Evolutionary conservation across 2,797 vertebrate genomes (phyloP), one percentile per base, ranked within the genome.

Genomic region (Ciconia nigra): DNA sequence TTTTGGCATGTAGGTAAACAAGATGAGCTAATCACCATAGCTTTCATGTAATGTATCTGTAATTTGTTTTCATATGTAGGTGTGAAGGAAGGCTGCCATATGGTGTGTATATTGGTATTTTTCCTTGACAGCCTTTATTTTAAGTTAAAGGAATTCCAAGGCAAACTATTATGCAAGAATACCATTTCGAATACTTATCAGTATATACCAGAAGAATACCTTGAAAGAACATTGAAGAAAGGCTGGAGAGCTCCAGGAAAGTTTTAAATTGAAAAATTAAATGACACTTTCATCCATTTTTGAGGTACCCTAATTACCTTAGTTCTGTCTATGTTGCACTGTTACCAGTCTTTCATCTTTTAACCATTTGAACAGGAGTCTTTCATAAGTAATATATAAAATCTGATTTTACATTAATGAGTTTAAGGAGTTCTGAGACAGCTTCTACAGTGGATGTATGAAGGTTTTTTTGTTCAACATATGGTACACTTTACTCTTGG

Each of bases 1-100:
- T 83, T 93, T 88, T 97, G 90, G 66, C 91, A 92, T 95, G 91
- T 96, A 97, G 86, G 94, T 97, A 97, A 97, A 96, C 91, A 97
- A 94, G 88, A 95, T 72, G 37, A 86, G 52, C 83, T 97, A 90
- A 96, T 95, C 93, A 93, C 55, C 37, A n/a, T 93, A 91, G 52
- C 55, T 96, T 96, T 95, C 67, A 61, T 63, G n/a, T 84, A 90
- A 97, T 84, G n/a, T 73, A 95, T 82, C 92, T 77, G 37, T 95
- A 96, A 96, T 95, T 94, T 97, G 88, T 93, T 97, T 96, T 90
- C 59, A 26, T 92, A 24, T 71, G 90, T 94, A 96, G 94, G 93
- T 97, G 83, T 94, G 71, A 97, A 90, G 78, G 86, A 90, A 94
- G 83, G 71, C 81, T 94, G 86, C 95, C 96, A 97, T 97, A 96